Base-by-base conservation (phyloP, 2,797 vertebrate genomes). In the Hybognathus amarus region DNA sequence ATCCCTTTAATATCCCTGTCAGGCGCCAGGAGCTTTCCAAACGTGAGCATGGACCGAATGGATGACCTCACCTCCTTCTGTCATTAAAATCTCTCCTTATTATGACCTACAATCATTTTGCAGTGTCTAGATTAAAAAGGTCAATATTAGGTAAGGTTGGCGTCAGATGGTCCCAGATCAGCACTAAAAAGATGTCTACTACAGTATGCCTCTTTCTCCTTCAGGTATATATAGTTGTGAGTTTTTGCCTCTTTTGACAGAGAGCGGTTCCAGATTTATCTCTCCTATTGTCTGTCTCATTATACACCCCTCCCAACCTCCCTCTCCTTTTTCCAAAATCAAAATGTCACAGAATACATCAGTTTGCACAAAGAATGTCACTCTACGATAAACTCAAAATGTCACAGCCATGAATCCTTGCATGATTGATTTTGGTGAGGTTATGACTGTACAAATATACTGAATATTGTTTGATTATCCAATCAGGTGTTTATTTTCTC, bases 321-420 rank as follows among this genome's bases (percentile, higher is more conserved):
- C 74, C 33, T 54, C 40, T 77, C 42, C 30, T 56, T 77, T 50
- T 71, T 59, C 66, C 63, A 82, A 80, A 61, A 85, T 85, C 66
- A 33, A 77, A 85, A 85, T 71, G 84, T 78, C 79, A 85, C 42
- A 77, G 73, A 85, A 66, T 85, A 81, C 54, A 78, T 77, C 71
- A 70, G 71, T 69, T 30, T 79, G 50, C 79, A 47, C 63, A 77
- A 13, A 85, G 70, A 80, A 75, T 79, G 71, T 69, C 78, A 74
- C 42, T 40, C 36, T 68, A 63, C 27, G 78, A 81, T 69, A 67
- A 81, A 75, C 38, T 54, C 63, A 76, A 75, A 81, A 68, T 85
- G 83, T 77, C 78, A 85, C 70, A 47, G 10, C 3, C 54, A 71
- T 63, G 40, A 71, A 71, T 71, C 68, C n/a, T 63, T n/a, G 33